Conservation (phyloP, 2,888 invertebrate species). For the Hyppa rectilinea region DNA sequence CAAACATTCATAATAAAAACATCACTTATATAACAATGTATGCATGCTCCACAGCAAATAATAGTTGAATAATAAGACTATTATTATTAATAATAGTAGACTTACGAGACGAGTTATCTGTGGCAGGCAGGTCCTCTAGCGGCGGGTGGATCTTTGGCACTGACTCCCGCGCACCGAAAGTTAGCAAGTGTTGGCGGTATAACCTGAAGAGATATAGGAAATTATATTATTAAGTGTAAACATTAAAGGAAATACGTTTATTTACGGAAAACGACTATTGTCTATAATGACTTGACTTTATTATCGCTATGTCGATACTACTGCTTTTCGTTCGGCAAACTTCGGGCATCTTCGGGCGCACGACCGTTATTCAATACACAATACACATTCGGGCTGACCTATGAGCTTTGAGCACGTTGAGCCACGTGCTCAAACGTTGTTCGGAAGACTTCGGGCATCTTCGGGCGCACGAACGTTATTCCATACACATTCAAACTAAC, state of each 20-base stretch:
- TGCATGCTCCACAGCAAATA: constrained; percentile 44
- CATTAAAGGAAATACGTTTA: no score
- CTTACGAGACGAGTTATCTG: constrained; percentile 85
- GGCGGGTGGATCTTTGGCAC: constrained; percentile 85
- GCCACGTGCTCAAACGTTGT: no score
- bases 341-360: neutral
- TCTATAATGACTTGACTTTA: no score
- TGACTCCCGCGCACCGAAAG: constrained; percentile 91
- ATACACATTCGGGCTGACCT: constrained; percentile 81
- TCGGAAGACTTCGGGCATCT: constrained; percentile 92
- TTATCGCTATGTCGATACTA: neutral
- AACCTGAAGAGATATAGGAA: constrained; percentile 79
- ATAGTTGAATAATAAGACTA: neutral
- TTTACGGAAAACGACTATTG: no score
- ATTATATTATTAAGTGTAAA: neutral
- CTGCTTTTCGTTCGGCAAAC: neutral
- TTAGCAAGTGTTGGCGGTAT: constrained; percentile 94
- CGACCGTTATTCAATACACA: neutral
- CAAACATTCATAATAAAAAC: constrained; percentile 3
- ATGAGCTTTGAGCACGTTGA: constrained; percentile 93
- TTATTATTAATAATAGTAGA: constrained; percentile 40
- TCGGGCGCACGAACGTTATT: no score
- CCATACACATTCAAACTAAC: constrained; percentile 25
- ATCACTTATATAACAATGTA: constrained; percentile 4
- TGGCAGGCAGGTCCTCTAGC: constrained; percentile 80